Base-by-base conservation (phyloP, 2,113 vertebrate species). In the Xerus inauris region DNA sequence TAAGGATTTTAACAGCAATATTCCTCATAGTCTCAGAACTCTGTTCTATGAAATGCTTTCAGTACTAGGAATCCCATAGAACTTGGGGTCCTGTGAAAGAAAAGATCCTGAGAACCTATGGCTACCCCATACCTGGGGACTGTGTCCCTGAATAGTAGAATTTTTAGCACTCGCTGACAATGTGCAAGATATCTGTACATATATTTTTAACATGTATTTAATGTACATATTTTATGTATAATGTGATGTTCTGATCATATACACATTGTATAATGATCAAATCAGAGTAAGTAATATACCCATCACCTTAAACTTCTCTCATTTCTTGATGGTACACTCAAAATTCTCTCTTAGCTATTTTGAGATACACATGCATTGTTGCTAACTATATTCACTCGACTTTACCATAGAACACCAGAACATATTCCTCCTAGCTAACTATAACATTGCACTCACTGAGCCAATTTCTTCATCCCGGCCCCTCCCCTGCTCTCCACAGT, bases 31-130 rank as follows among this genome's bases (percentile, higher is more conserved):
- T 65, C 57, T 94, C 82, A 84, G 42, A 81, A 81, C 17, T 42
- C 49, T 77, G 17, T 89, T 79, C 49, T 95, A 95, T 57, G 64
- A 83, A 89, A 80, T 67, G 51, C 24, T 96, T 88, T 65, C 49
- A 35, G 49, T 77, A 89, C 59, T 85, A 45, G 83, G 73, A 87
- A 89, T n/a, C 94, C 35, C n/a, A 45, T 14, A 87, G 67, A 40
- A 82, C 3, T 35, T 35, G 30, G 17, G 19, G 26, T 28, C 13
- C 6, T 95, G 67, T 67, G 51, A 82, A 92, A 90, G 54, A 90
- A 91, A 92, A 96, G 4, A 26, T 82, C n/a, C 38, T 91, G n/a
- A 92, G 45, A 96, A 95, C 20, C 32, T 65, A 75, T 57, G 42
- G 12, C 5, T 90, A 65, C 26, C 42, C 51, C n/a, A 45, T 77